phyloP scores from a whole-genome alignment of 2,888 invertebrate species.

The Seira sanloemensis region DNA sequence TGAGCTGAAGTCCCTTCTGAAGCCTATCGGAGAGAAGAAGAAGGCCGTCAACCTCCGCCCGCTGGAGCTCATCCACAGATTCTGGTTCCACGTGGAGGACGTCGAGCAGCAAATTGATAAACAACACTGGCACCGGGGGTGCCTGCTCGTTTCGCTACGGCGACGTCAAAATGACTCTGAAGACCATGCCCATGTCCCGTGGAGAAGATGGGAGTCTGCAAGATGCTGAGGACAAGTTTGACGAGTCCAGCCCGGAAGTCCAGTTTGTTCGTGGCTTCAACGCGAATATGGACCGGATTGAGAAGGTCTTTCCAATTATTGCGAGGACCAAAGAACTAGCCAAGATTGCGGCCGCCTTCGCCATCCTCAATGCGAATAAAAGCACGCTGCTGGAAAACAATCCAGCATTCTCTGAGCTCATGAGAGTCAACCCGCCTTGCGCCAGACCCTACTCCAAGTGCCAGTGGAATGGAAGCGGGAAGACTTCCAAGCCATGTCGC shows the following conservation, averaged over 20 bases:
- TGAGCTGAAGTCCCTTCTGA: not conserved
- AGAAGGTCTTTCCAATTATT: slow-evolving; percentile 29
- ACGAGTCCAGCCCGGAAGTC: slow-evolving; percentile 17
- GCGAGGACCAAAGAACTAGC: slow-evolving; percentile 37
- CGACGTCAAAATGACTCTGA: not conserved
- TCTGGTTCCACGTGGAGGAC: slow-evolving; percentile 36
- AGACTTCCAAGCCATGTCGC: not conserved
- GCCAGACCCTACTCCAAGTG: slow-evolving; percentile 30
- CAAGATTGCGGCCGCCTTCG: slow-evolving; percentile 12
- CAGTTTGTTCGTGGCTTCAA: slow-evolving; percentile 31
- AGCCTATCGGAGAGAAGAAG: slow-evolving; percentile 22
- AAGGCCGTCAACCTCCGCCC: not conserved
- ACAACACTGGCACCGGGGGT: not conserved
- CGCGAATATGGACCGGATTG: slow-evolving; percentile 17
- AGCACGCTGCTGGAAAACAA: not conserved
- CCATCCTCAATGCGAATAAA: not conserved
- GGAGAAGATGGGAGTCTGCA: slow-evolving; percentile 1
- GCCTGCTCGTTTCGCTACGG: not conserved
- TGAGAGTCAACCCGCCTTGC: not conserved
- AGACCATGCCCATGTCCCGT: slow-evolving; percentile 20
- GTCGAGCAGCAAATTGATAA: slow-evolving; percentile 15
- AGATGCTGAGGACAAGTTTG: not conserved
- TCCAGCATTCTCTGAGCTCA: not conserved
- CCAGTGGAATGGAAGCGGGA: not conserved
- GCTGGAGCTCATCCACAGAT: slow-evolving; percentile 28